phyloP scores from a whole-genome alignment of 1,140 invertebrate species.

The Phymastichus coffea region DNA sequence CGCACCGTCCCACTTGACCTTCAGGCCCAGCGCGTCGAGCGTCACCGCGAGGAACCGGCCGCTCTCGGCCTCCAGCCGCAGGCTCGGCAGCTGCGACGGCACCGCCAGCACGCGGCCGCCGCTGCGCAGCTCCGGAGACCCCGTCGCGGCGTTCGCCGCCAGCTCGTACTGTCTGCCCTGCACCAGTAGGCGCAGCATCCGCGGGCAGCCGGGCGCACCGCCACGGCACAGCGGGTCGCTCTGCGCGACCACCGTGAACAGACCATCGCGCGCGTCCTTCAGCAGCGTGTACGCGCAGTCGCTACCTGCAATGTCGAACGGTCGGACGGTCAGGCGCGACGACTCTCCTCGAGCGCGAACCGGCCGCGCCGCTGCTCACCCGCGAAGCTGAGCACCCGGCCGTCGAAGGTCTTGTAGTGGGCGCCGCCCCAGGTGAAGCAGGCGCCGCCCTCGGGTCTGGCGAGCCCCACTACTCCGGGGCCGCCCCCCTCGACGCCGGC shows the following conservation, averaged over 20 bases:
- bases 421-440: conserved; percentile 86
- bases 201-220: conserved; percentile 55
- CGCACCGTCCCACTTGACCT: conserved; percentile 72
- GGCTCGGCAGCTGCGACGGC: conserved; percentile 66
- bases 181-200: conserved; percentile 65
- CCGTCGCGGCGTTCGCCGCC: conserved; percentile 27
- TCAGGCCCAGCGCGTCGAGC: conserved; percentile 67
- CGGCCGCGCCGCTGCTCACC: conserved; percentile 63
- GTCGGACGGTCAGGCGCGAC: no score
- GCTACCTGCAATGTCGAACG: conserved; percentile 46
- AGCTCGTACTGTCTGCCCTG: conserved; percentile 70
- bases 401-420: conserved; percentile 86
- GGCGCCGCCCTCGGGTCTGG: conserved; percentile 49
- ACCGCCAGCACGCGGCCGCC: conserved; percentile 57
- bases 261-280: conserved; percentile 63
- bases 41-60: conserved; percentile 62
- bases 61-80: conserved; percentile 68
- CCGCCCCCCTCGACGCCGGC: no score
- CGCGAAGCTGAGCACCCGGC: conserved; percentile 81
- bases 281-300: conserved; percentile 67
- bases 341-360: conserved; percentile 66
- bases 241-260: conserved; percentile 65
- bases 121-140: conserved; percentile 31
- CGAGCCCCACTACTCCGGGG: no score
- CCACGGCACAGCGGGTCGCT: conserved; percentile 55